These are phyloP conservation scores for Sarcophaga rosellei DNA, from an alignment of 2,888 invertebrate genomes.

Conservation along the genomic window DNA sequence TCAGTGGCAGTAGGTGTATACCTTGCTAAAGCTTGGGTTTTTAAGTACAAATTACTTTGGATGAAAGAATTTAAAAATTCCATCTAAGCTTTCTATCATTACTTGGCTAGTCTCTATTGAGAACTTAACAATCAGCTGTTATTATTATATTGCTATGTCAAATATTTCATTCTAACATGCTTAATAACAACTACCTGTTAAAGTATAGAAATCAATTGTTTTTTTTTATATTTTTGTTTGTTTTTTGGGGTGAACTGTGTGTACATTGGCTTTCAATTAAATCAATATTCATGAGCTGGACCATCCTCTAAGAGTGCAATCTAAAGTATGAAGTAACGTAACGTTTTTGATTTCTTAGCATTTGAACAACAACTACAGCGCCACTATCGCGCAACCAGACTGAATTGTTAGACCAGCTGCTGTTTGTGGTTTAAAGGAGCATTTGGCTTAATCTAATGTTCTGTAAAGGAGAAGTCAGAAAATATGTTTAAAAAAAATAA, in stretches of 20 bases:
- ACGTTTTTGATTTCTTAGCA: not conserved
- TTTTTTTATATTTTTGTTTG: not conserved
- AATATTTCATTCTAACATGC: too few species aligned
- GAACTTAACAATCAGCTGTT: too few species aligned
- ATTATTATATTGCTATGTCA: too few species aligned
- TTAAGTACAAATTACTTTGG: too few species aligned
- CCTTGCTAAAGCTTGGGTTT: too few species aligned
- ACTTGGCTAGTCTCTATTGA: too few species aligned
- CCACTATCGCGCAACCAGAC: constrained; percentile 32
- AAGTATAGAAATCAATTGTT: not conserved
- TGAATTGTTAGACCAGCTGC: constrained; percentile 56
- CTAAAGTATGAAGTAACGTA: constrained; percentile 55
- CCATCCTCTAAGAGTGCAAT: constrained; percentile 73
- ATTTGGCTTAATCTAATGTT: constrained; percentile 73
- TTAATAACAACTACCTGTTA: not conserved
- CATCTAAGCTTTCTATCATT: too few species aligned
- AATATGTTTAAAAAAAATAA: not conserved
- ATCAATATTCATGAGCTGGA: constrained; percentile 77
- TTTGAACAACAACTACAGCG: not conserved
- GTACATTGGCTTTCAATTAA: constrained; percentile 77
- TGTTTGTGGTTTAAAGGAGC: constrained; percentile 33
- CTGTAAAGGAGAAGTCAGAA: constrained; percentile 27
- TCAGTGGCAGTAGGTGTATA: too few species aligned
- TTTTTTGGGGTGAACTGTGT: constrained; percentile 43
- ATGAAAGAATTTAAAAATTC: too few species aligned